phyloP scores from a whole-genome alignment of 1,140 invertebrate species.

The Apolygus lucorum region DNA sequence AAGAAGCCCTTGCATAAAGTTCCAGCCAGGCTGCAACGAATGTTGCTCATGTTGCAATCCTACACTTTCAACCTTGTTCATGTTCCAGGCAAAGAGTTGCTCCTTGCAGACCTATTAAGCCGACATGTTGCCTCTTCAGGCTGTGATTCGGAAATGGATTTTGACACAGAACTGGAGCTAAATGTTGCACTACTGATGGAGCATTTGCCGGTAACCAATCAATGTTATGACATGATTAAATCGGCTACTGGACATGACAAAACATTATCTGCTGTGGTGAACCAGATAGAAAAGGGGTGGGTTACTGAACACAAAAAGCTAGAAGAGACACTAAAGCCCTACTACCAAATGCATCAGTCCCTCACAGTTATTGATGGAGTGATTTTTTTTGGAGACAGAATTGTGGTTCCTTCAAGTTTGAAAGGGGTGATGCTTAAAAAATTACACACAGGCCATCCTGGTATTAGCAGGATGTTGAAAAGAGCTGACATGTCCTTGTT shows the following conservation, averaged over 20 bases:
- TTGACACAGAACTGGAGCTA: conserved; percentile 17
- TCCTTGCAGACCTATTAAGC: neutral
- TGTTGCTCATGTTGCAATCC: conserved; percentile 37
- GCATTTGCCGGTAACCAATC: conserved; percentile 17
- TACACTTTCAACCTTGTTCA: conserved; percentile 36
- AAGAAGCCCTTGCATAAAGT: conserved; percentile 39
- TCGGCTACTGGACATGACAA: neutral
- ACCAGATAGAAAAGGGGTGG: conserved; percentile 5
- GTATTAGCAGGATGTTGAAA: conserved; percentile 37
- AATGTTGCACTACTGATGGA: conserved; percentile 17
- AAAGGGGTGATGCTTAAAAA: conserved; percentile 23
- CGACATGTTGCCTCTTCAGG: neutral
- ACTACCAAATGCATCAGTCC: neutral
- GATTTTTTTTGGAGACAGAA: conserved; percentile 17
- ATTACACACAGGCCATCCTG: conserved; percentile 32
- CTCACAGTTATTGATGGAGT: conserved; percentile 6
- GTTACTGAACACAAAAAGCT: conserved; percentile 9
- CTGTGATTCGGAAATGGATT: conserved; percentile 17
- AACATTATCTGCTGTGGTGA: neutral
- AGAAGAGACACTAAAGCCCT: conserved; percentile 12
- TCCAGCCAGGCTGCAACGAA: too few relatives aligned
- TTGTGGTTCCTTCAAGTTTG: conserved; percentile 27
- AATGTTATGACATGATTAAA: conserved; percentile 15
- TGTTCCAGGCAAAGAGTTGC: conserved; percentile 19
- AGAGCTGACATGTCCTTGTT: conserved; percentile 32